Base-by-base conservation (phyloP, 2,888 invertebrate genomes). In the Gordius sp. region DNA sequence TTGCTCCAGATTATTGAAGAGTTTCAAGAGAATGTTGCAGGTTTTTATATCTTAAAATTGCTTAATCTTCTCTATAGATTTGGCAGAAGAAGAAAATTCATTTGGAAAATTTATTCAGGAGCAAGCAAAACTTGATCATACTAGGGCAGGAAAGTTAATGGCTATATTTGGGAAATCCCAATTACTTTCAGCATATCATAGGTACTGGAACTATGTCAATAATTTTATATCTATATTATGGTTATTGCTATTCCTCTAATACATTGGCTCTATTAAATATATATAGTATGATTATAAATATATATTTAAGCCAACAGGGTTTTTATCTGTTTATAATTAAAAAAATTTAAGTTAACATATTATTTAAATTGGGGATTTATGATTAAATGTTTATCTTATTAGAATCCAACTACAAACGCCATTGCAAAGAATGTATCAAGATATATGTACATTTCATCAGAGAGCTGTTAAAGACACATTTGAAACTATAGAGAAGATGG, bases 71-170 rank as follows among this genome's bases (percentile, higher is more conserved):
- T 54, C 4, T 16, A 20, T 61, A 78, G 77, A 80, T 65, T 75
- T 93, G 63, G 84, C 91, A 2, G 86, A 89, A 69, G 91, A 91
- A 69, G 91, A 91, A 71, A 87, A 86, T 70, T 76, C 81, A 2
- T 78, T 91, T 71, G 87, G 93, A 1, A 76, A 86, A 63, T 91
- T 93, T 69, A 73, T 97, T 60, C 86, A 87, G 67, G 84, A 86
- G 68, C 79, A 83, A 61, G 85, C 89, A 1, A 85, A 86, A 68
- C 77, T 77, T 61, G 81, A 82, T 65, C 79, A 79, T 67, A 82
- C 83, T 28, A 74, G 78, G 59, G 85, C 86, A 1, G 81, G 81
- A 1, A 78, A 80, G 68, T 78, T 81, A 71, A 81, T 85, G 78
- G 77, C 78, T 52, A 74, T 74, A 59, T 77, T 80, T 13, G 84